phyloP scores from a whole-genome alignment of 2,888 invertebrate genomes.

The Apamea sordens region DNA sequence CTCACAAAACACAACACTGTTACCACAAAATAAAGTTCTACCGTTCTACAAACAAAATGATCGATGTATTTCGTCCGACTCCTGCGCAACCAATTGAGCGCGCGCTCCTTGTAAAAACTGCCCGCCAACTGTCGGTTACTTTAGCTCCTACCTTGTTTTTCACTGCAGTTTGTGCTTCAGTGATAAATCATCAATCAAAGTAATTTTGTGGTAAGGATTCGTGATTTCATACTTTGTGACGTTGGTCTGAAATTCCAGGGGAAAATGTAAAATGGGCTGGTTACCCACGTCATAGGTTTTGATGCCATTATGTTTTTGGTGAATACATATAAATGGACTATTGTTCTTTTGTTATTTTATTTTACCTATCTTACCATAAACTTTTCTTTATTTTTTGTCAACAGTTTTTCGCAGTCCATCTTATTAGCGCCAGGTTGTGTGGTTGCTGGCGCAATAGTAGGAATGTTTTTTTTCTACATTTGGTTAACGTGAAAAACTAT shows the following conservation, averaged over 20 bases:
- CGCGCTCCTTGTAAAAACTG: constrained; percentile 42
- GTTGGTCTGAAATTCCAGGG: constrained; percentile 20
- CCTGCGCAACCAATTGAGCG: constrained; percentile 54
- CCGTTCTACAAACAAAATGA: constrained; percentile 14
- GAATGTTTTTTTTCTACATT: neutral
- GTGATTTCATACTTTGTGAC: constrained; percentile 25
- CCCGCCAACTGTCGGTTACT: constrained; percentile 46
- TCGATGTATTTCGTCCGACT: constrained; percentile 49
- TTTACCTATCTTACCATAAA: neutral
- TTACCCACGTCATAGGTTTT: constrained; percentile 21
- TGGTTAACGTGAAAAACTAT: neutral
- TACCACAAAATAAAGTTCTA: constrained; percentile 16
- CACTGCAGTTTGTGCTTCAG: neutral
- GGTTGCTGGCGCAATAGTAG: neutral
- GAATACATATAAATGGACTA: neutral
- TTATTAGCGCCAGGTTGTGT: neutral
- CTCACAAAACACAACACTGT: constrained; percentile 52
- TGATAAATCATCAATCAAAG: constrained; percentile 32
- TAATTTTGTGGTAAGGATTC: constrained; percentile 11
- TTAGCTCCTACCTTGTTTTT: constrained; percentile 12
- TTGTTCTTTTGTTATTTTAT: constrained; percentile 4
- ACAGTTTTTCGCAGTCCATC: neutral
- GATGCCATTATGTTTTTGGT: constrained; percentile 4
- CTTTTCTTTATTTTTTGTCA: too few relatives aligned
- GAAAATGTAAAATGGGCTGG: neutral